Base-by-base conservation (phyloP, 2,888 invertebrate genomes). In the Melieria omissa region DNA sequence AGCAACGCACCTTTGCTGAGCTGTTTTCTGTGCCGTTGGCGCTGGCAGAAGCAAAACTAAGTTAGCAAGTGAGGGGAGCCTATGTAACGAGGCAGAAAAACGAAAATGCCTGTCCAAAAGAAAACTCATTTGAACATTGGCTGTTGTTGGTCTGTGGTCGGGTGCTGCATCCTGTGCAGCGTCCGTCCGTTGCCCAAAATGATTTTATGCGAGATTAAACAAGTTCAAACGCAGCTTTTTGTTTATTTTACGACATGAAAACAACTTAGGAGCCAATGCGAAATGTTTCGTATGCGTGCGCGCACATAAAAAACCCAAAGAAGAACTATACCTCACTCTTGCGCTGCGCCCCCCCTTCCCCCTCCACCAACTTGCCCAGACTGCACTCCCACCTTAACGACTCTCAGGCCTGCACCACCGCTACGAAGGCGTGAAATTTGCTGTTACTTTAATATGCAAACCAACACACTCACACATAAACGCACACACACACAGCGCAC, bases 361-460 rank as follows among this genome's bases (percentile, higher is more conserved):
- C 29, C 29, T 29, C 29, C 29, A 2, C 2, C 29, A 29, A 3
- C 29, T 47, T 5, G 46, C 29, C 12, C 29, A 9, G 2, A 12
- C n/a, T 14, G 55, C 55, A 5, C n/a, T 14, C n/a, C 55, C n/a
- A n/a, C 55, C 55, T 14, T 7, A 8, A 16, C n/a, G 60, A 41
- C 62, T 4, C 10, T 46, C 16, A 62, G 6, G 29, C 5, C 6
- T 58, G 58, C 47, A 2, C 10, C 16, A 10, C 45, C 9, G 5
- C 62, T 52, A 46, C 42, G 65, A 49, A 67, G 72, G 72, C 66
- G 72, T 72, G 62, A 74, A 71, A 74, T 70, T 62, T 65, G 67
- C 72, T 55, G 71, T 71, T 71, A 71, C 67, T 73, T 71, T 73
- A 73, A 73, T 71, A 65, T 65, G 49, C 58, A 64, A 42, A 49